Conservation (phyloP, 1,140 invertebrate species). For the Pentalonia nigronervosa region DNA sequence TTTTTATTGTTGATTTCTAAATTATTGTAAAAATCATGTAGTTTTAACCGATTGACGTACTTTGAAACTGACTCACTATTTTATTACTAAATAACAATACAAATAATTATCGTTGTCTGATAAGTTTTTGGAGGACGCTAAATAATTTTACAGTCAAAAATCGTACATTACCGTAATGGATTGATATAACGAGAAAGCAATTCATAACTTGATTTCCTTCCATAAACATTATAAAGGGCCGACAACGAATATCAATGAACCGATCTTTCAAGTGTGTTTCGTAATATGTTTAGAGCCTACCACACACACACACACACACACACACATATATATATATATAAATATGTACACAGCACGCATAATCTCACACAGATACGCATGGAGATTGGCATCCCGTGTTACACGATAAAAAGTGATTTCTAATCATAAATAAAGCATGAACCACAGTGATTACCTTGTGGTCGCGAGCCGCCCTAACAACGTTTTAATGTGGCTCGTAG, state of each 20-base stretch:
- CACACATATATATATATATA: not conserved
- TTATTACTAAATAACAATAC: not conserved
- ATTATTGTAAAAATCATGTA: too few species aligned
- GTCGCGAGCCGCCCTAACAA: constrained; percentile 31
- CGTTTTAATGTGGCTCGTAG: not conserved
- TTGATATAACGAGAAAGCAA: constrained; percentile 11
- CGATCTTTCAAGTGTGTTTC: constrained; percentile 53
- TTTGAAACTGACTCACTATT: too few species aligned
- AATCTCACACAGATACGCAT: constrained; percentile 10
- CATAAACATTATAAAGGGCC: not conserved
- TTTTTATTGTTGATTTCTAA: too few species aligned
- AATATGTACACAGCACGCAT: not conserved
- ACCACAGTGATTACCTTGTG: constrained; percentile 21
- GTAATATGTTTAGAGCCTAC: constrained; percentile 31
- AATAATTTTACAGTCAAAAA: not conserved
- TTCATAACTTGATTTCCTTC: not conserved
- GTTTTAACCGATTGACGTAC: too few species aligned
- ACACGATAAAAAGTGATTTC: constrained; percentile 57
- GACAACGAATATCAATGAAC: constrained; percentile 53
- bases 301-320: constrained; percentile 12
- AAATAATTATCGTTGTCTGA: not conserved
- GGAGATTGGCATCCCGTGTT: constrained; percentile 53
- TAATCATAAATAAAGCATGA: constrained; percentile 58
- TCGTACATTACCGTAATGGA: not conserved
- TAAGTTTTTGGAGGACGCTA: not conserved